A percentile compares a stretch with the other conserved stretches of the same genome.
Conservation (phyloP, 2,797 vertebrate species). For the Gephyroberyx darwinii region DNA sequence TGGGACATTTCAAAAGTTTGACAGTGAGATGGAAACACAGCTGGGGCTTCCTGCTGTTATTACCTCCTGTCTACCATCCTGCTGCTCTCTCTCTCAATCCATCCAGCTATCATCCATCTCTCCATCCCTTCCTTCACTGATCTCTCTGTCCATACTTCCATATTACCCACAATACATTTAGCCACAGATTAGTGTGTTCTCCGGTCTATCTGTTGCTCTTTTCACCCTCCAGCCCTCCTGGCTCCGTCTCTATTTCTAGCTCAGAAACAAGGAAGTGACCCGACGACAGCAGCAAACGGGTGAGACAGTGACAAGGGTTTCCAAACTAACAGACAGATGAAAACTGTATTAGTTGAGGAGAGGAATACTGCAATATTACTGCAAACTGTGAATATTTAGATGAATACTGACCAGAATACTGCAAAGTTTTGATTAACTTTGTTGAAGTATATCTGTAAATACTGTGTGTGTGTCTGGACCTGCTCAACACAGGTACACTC, state of each 20-base stretch:
- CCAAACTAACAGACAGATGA: background rate
- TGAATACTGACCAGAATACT: background rate
- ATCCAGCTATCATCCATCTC: background rate
- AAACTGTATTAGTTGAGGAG: no score
- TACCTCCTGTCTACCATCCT: no score
- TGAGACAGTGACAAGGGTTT: background rate
- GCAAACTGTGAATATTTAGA: background rate
- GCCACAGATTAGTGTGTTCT: no score
- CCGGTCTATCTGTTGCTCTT: no score
- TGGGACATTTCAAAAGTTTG: no score
- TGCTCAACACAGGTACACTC: no score
- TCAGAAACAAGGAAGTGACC: no score
- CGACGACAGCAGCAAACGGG: background rate
- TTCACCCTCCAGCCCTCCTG: background rate
- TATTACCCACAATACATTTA: background rate
- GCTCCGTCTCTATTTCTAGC: constrained; percentile 15
- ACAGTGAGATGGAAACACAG: no score
- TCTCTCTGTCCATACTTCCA: background rate
- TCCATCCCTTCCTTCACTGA: constrained; percentile 12
- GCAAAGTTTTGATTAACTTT: background rate
- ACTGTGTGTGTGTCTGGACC: background rate
- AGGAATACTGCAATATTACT: constrained; percentile 1
- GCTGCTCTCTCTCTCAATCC: no score
- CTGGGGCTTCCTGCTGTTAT: no score
- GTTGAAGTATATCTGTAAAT: background rate